These are phyloP conservation scores for Papilio demoleus DNA, from an alignment of 2,888 invertebrate species.

Conservation along the genomic window DNA sequence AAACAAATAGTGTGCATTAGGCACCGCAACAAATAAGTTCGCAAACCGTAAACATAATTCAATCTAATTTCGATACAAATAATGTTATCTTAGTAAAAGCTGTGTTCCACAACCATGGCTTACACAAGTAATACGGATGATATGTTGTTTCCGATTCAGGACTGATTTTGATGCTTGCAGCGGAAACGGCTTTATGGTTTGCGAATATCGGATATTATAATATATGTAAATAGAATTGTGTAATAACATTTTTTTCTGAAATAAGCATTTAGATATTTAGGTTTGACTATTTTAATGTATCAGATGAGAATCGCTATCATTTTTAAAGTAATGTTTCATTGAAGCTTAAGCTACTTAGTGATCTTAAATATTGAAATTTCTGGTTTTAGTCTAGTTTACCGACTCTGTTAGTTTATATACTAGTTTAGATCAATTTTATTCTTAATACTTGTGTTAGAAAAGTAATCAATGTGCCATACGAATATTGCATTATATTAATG, in stretches of 20 bases:
- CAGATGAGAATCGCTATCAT: no score
- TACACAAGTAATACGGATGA: conserved; percentile 12
- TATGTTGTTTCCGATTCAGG: background rate
- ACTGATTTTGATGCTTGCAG: conserved; percentile 1
- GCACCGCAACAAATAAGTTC: no score
- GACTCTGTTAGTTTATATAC: no score
- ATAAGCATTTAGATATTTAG: no score
- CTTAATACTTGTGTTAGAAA: background rate
- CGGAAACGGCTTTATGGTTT: conserved; percentile 18
- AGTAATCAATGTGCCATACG: background rate
- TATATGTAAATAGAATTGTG: background rate
- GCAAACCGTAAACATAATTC: no score
- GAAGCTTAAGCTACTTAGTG: no score
- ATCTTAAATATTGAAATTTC: no score
- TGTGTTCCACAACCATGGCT: background rate
- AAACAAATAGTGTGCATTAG: background rate
- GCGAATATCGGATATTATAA: conserved; percentile 13
- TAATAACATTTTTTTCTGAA: background rate
- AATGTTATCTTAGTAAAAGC: background rate
- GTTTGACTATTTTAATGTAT: background rate
- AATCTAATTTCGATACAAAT: no score
- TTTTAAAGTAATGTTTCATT: no score
- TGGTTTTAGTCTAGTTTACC: no score
- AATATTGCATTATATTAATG: background rate
- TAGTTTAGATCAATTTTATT: background rate